Conservation (phyloP, 2,888 invertebrate genomes). For the Plebejus anna region DNA sequence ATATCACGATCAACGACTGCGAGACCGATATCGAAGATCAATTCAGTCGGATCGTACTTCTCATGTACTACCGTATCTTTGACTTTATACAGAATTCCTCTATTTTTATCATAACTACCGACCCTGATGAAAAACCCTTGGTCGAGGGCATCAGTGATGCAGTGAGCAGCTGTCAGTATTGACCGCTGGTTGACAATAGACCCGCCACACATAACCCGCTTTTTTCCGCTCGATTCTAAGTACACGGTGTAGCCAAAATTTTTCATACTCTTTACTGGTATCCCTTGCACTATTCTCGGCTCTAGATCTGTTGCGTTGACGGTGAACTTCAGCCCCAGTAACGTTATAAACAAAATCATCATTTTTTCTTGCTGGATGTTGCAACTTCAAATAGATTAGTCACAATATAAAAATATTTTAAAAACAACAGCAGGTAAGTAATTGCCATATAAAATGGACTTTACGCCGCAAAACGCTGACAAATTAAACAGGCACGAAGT, state of each 20-base stretch:
- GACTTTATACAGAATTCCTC: neutral
- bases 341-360: constrained; percentile 35
- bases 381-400: neutral
- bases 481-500: neutral
- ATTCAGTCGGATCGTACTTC: constrained; percentile 18
- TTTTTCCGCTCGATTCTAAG: constrained; percentile 26
- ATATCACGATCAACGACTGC: constrained; percentile 22
- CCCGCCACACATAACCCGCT: constrained; percentile 41
- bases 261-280: constrained; percentile 36
- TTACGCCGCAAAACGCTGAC: neutral
- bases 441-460: neutral
- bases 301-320: neutral
- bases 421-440: too few species aligned
- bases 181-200: constrained; percentile 47
- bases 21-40: constrained; percentile 32
- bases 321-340: neutral
- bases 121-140: neutral
- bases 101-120: neutral
- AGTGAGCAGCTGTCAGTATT: constrained; percentile 48
- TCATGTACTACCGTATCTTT: constrained; percentile 25
- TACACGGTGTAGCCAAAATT: neutral
- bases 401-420: too few species aligned
- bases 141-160: constrained; percentile 30
- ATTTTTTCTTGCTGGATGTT: constrained; percentile 7
- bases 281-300: constrained; percentile 36